These are phyloP conservation scores for Rhinichthys osculus DNA, from an alignment of 2,797 vertebrate genomes.

Conservation along the genomic window DNA sequence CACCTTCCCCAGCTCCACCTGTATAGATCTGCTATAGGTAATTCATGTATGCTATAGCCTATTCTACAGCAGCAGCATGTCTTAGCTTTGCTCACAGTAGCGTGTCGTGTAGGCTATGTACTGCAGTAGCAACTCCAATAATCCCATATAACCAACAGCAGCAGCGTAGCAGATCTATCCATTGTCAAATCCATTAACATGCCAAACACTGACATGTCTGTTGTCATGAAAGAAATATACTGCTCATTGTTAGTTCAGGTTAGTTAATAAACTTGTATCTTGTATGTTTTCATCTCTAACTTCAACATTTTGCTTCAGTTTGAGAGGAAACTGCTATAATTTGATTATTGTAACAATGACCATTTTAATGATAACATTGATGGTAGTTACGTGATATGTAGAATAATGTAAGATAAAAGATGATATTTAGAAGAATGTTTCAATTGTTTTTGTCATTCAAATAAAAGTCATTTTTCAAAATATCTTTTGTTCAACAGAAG, in stretches of 20 bases:
- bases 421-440: neutral
- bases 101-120: neutral
- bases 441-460: neutral
- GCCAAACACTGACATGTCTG: too few species aligned
- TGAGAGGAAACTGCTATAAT: neutral
- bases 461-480: neutral
- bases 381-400: neutral
- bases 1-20: too few species aligned
- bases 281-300: neutral
- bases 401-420: neutral
- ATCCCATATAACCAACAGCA: too few species aligned
- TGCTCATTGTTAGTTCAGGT: neutral
- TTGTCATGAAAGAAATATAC: too few species aligned
- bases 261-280: neutral
- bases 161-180: too few species aligned
- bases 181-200: too few species aligned
- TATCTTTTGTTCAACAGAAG: neutral
- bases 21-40: too few species aligned
- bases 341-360: neutral
- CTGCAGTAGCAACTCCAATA: too few species aligned
- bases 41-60: neutral
- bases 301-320: neutral
- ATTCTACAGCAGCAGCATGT: neutral
- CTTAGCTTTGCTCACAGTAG: too few species aligned
- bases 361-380: neutral